Evolutionary conservation across 2,888 invertebrate genomes (phyloP).

Genomic region (Phytoseiulus persimilis): DNA sequence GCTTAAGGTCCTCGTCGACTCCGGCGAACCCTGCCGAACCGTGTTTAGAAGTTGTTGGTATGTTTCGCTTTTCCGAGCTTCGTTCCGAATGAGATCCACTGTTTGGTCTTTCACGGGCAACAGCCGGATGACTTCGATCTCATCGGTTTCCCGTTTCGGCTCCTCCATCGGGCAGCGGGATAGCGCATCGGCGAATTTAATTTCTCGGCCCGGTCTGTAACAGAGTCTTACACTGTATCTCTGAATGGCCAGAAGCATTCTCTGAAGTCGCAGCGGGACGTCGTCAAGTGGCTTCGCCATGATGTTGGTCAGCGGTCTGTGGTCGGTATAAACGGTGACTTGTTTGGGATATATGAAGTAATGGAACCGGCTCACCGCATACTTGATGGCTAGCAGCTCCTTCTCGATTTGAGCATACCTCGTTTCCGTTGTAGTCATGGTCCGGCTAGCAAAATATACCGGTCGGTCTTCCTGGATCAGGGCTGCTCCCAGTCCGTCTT

Average conservation of each 20-base stretch:
- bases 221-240: background rate
- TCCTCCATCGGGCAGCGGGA: background rate
- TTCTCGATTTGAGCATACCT: background rate
- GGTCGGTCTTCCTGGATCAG: background rate
- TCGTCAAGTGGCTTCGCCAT: background rate
- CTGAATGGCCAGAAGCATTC: slow-evolving; percentile 7
- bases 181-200: background rate
- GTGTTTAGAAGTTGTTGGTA: background rate
- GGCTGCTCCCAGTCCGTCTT: background rate
- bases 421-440: background rate
- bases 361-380: background rate
- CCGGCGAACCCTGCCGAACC: background rate
- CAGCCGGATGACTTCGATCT: background rate
- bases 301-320: background rate
- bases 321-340: slow-evolving; percentile 8
- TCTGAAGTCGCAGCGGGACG: slow-evolving; percentile 9
- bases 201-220: slow-evolving; percentile 11
- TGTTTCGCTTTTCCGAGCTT: background rate
- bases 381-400: background rate
- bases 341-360: background rate
- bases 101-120: background rate
- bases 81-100: background rate
- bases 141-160: background rate
- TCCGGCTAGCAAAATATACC: background rate
- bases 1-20: background rate